Percentiles rank a stretch among this genome's conserved stretches.
Conservation (phyloP, 2,888 invertebrate genomes). For the Coronaproctus castanopsis region DNA sequence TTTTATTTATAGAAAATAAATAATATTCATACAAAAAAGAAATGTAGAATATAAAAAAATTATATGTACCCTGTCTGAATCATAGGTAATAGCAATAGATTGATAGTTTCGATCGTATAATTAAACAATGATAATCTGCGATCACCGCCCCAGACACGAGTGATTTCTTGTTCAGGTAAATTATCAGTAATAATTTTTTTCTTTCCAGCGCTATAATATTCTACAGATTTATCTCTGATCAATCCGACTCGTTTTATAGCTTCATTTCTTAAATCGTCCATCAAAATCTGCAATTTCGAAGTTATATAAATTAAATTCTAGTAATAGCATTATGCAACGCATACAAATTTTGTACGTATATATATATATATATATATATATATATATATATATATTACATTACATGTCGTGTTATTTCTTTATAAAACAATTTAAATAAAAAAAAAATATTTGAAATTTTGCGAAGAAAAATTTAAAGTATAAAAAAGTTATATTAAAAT, state of each 20-base stretch:
- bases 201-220: slow-evolving; percentile 23
- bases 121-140: slow-evolving; percentile 73
- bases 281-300: slow-evolving; percentile 43
- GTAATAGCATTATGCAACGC: not conserved
- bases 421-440: not conserved
- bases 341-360: no score
- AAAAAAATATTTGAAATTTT: no score
- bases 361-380: no score
- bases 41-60: no score
- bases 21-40: no score
- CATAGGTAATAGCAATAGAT: slow-evolving; percentile 88
- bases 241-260: slow-evolving; percentile 28
- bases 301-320: not conserved
- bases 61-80: slow-evolving; percentile 66
- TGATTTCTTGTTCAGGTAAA: slow-evolving; percentile 25
- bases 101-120: slow-evolving; percentile 87
- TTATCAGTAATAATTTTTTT: slow-evolving; percentile 21
- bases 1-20: no score
- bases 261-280: slow-evolving; percentile 47
- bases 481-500: no score
- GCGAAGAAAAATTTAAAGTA: no score
- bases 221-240: slow-evolving; percentile 23
- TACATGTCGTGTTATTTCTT: not conserved
- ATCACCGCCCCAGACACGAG: slow-evolving; percentile 40
- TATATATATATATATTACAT: no score